These are phyloP conservation scores for Ceratina australensis DNA, from an alignment of 1,140 invertebrate species.

Conservation along the genomic window DNA sequence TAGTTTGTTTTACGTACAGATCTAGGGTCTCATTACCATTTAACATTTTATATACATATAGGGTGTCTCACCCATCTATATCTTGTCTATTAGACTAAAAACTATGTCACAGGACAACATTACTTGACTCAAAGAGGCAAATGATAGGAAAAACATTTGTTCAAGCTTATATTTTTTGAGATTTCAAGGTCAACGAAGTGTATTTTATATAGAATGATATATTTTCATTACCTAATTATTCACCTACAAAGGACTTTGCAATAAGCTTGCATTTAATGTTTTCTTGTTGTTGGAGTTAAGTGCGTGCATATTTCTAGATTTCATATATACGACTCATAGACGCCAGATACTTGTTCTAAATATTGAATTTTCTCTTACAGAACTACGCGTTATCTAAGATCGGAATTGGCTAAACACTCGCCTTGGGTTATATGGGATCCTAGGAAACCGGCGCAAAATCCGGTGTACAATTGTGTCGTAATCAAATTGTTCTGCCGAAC, in stretches of 20 bases:
- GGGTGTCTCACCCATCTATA: too few species aligned
- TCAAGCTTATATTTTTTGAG: too few species aligned
- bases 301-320: constrained; percentile 15
- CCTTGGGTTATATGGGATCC: constrained; percentile 70
- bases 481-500: constrained; percentile 82
- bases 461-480: constrained; percentile 66
- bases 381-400: constrained; percentile 34
- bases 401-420: constrained; percentile 21
- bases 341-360: neutral
- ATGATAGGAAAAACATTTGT: too few species aligned
- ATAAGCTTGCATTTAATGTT: neutral
- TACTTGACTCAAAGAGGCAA: too few species aligned
- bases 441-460: constrained; percentile 62
- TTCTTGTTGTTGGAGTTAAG: neutral
- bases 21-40: too few species aligned
- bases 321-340: constrained; percentile 2
- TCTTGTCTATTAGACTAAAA: too few species aligned
- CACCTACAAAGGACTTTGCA: neutral
- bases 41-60: too few species aligned
- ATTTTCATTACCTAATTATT: too few species aligned
- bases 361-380: constrained; percentile 38
- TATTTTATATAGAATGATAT: too few species aligned
- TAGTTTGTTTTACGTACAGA: too few species aligned
- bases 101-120: too few species aligned
- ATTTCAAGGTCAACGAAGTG: too few species aligned